Percentiles rank a stretch among this genome's conserved stretches.
phyloP scores from a whole-genome alignment of 37 sponge, comb jelly and placozoan species.

The Haliclona indistincta region DNA sequence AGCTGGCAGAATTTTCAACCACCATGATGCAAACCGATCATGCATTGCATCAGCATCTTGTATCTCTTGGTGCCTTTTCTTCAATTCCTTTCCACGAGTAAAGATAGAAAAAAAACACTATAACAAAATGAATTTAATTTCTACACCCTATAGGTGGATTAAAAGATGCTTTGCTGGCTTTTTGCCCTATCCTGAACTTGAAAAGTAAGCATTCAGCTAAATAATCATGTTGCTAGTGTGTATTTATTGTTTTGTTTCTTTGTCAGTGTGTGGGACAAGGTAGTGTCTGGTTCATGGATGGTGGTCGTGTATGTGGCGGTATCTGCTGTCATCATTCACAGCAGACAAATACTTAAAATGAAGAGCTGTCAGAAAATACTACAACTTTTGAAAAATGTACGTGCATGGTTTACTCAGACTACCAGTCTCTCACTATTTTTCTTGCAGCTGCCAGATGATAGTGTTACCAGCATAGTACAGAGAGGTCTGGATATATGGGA shows the following conservation, averaged over 20 bases:
- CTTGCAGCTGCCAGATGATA: slow-evolving; percentile 37
- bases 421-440: neutral
- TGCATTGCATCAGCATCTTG: neutral
- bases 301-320: slow-evolving; percentile 49
- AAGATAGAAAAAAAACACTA: neutral
- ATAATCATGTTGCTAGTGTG: neutral
- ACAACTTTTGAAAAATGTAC: slow-evolving; percentile 7
- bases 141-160: neutral
- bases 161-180: neutral
- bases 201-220: no score
- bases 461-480: slow-evolving; percentile 12
- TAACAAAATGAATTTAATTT: neutral
- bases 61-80: neutral
- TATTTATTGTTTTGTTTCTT: neutral
- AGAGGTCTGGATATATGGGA: slow-evolving; percentile 61
- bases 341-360: slow-evolving; percentile 23
- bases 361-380: neutral
- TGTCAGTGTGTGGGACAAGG: slow-evolving; percentile 61
- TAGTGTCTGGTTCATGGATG: slow-evolving; percentile 46
- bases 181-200: neutral
- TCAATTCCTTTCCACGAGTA: neutral
- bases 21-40: neutral
- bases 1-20: neutral
- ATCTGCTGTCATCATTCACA: slow-evolving; percentile 26
- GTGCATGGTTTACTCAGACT: neutral